Conservation (phyloP, 2,888 invertebrate species). For the Theretra japonica region DNA sequence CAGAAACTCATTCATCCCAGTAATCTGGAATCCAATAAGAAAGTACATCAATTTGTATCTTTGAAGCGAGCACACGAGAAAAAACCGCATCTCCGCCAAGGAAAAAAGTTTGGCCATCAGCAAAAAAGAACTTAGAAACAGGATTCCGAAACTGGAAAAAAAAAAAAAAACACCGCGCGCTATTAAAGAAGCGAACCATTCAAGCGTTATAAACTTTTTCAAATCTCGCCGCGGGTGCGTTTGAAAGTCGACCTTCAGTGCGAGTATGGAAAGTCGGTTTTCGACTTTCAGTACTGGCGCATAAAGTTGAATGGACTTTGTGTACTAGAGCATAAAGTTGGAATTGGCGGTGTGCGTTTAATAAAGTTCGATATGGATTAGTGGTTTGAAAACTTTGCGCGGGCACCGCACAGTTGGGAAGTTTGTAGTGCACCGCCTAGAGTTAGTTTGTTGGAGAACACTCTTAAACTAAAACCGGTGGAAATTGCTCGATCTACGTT, state of each 20-base stretch:
- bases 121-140: constrained; percentile 28
- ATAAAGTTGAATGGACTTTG: constrained; percentile 44
- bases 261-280: not conserved
- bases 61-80: constrained; percentile 8
- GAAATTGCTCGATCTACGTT: constrained; percentile 60
- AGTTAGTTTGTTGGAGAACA: constrained; percentile 53
- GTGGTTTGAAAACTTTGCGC: constrained; percentile 54
- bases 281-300: not conserved
- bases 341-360: constrained; percentile 58
- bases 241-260: constrained; percentile 9
- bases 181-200: constrained; percentile 55
- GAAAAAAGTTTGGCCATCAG: constrained; percentile 18
- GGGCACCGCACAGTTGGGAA: constrained; percentile 47
- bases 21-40: not conserved
- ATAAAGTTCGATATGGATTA: constrained; percentile 67
- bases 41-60: constrained; percentile 20
- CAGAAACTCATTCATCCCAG: not conserved
- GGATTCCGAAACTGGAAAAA: constrained; percentile 32
- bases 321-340: constrained; percentile 53
- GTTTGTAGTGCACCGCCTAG: constrained; percentile 60
- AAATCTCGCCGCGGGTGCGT: constrained; percentile 6
- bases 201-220: constrained; percentile 47
- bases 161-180: constrained; percentile 43
- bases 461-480: constrained; percentile 64
- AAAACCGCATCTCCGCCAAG: constrained; percentile 16